Evolutionary conservation across 1,140 invertebrate genomes (phyloP).

Genomic region (Venustaconcha ellipsiformis): DNA sequence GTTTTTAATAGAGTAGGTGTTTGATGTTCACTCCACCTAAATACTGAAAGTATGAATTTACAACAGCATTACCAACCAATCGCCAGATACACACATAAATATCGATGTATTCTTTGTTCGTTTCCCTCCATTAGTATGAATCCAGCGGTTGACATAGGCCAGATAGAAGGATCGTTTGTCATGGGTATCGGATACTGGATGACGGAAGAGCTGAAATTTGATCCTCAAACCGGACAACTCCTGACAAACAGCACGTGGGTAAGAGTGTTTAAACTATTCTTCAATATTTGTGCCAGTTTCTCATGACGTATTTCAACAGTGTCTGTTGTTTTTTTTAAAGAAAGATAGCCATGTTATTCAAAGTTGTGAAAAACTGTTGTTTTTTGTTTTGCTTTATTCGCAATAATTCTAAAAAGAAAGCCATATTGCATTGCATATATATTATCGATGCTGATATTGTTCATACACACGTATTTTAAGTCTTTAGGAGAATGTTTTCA

Average conservation of each 20-base stretch:
- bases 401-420: background rate
- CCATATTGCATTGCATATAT: background rate
- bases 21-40: background rate
- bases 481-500: no score
- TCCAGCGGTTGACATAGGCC: slow-evolving; percentile 79
- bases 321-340: background rate
- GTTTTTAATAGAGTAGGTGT: background rate
- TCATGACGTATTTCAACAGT: no score
- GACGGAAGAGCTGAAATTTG: slow-evolving; percentile 79
- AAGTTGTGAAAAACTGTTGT: background rate
- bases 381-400: background rate
- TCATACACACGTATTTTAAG: no score
- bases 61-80: background rate
- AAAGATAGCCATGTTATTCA: background rate
- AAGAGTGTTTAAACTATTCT: background rate
- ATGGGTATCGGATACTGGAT: slow-evolving; percentile 89
- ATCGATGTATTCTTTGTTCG: background rate
- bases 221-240: slow-evolving; percentile 76
- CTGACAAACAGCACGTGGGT: slow-evolving; percentile 84
- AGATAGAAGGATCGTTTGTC: slow-evolving; percentile 87
- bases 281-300: no score
- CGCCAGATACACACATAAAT: background rate
- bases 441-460: no score
- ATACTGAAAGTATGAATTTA: background rate
- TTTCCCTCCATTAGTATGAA: slow-evolving; percentile 40